Evolutionary conservation across 1,140 invertebrate species (phyloP).

Genomic region (Paralvinella palmiformis): DNA sequence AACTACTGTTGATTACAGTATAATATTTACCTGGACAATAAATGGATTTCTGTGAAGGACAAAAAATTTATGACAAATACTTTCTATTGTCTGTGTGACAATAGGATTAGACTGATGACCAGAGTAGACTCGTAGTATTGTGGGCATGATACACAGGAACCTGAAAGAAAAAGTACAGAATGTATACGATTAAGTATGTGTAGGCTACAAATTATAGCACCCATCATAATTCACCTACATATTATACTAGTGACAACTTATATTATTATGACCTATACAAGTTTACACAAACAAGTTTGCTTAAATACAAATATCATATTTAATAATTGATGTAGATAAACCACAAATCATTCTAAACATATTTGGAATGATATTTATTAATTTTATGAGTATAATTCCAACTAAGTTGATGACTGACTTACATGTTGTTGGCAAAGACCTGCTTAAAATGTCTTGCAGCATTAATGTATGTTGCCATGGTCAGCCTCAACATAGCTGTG

Average conservation of each 20-base stretch:
- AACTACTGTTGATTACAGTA: background rate
- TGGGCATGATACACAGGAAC: conserved; percentile 95
- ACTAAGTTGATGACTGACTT: conserved; percentile 28
- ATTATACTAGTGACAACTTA: too few relatives aligned
- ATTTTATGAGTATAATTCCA: too few relatives aligned
- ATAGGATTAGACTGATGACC: conserved; percentile 93
- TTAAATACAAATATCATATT: too few relatives aligned
- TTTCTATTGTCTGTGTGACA: conserved; percentile 91
- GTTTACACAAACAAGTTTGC: too few relatives aligned
- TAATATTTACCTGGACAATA: conserved; percentile 63
- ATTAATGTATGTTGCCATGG: conserved; percentile 94
- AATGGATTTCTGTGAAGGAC: conserved; percentile 97
- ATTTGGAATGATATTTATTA: too few relatives aligned
- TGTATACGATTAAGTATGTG: background rate
- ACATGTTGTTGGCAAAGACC: conserved; percentile 96
- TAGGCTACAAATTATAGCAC: too few relatives aligned
- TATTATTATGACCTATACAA: too few relatives aligned
- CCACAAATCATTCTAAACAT: too few relatives aligned
- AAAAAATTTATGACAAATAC: conserved; percentile 97
- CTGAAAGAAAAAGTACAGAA: conserved; percentile 53
- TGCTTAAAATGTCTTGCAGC: conserved; percentile 98
- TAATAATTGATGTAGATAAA: too few relatives aligned
- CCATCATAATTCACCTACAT: too few relatives aligned
- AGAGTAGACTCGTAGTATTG: conserved; percentile 90
- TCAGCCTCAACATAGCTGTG: conserved; percentile 87